phyloP scores from a whole-genome alignment of 2,113 vertebrate species.

The Halcyon senegalensis region DNA sequence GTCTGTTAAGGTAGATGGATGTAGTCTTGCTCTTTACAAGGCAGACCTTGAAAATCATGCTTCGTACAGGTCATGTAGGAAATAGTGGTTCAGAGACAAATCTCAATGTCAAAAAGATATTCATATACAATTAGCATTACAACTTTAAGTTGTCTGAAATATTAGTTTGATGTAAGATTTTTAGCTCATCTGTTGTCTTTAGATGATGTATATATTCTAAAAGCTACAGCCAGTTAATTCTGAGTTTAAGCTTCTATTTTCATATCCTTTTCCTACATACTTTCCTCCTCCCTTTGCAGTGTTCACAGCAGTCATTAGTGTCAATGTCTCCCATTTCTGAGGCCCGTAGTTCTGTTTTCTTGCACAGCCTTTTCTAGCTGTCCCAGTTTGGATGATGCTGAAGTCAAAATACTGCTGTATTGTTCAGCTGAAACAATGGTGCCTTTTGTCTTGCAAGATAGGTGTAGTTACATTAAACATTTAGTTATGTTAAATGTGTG shows the following conservation, averaged over 20 bases:
- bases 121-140: neutral
- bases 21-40: neutral
- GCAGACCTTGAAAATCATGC: neutral
- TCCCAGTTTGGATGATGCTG: neutral
- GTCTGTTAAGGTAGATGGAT: neutral
- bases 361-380: neutral
- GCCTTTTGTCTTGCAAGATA: neutral
- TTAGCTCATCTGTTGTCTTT: neutral
- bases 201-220: neutral
- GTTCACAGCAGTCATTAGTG: too few species aligned
- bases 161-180: neutral
- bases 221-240: neutral
- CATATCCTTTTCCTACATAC: neutral
- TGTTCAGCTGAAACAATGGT: slow-evolving; percentile 22
- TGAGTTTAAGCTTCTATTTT: neutral
- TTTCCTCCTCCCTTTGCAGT: neutral
- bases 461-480: neutral
- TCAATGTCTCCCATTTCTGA: neutral
- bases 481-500: neutral
- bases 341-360: neutral
- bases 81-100: neutral
- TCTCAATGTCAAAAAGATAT: neutral
- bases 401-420: neutral
- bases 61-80: neutral
- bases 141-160: neutral